Percentiles rank a stretch among this genome's conserved stretches.
phyloP scores from a whole-genome alignment of 2,888 invertebrate genomes.

The Lydus trimaculatus region DNA sequence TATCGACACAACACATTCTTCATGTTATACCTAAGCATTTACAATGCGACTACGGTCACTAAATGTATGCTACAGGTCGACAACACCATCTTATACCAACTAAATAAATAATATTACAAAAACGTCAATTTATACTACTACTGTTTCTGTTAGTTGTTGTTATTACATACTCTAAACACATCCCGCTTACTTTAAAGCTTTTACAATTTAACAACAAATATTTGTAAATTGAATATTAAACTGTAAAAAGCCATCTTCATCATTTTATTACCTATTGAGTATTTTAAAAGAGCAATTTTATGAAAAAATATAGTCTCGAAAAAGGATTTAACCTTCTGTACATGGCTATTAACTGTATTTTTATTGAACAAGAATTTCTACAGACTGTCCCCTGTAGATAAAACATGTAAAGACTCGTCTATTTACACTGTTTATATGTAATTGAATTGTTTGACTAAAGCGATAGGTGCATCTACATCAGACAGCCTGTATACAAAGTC shows the following conservation, averaged over 20 bases:
- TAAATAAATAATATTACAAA: neutral
- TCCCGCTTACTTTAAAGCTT: neutral
- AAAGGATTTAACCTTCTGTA: no score
- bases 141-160: conserved; percentile 10
- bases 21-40: conserved; percentile 27
- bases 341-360: no score
- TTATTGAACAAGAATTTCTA: no score
- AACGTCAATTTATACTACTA: conserved; percentile 24
- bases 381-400: no score
- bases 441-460: no score
- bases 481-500: no score
- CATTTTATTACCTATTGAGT: neutral
- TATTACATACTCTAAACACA: neutral
- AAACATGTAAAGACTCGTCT: no score
- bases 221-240: neutral
- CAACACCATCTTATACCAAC: conserved; percentile 36
- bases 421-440: no score
- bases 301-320: no score
- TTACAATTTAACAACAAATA: neutral
- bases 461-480: no score
- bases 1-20: conserved; percentile 40
- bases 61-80: conserved; percentile 28
- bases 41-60: conserved; percentile 28
- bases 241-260: neutral
- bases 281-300: neutral